A percentile compares a stretch with the other conserved stretches of the same genome.
Evolutionary conservation across 2,888 invertebrate species (phyloP).

Genomic region (Escarpia spicata): DNA sequence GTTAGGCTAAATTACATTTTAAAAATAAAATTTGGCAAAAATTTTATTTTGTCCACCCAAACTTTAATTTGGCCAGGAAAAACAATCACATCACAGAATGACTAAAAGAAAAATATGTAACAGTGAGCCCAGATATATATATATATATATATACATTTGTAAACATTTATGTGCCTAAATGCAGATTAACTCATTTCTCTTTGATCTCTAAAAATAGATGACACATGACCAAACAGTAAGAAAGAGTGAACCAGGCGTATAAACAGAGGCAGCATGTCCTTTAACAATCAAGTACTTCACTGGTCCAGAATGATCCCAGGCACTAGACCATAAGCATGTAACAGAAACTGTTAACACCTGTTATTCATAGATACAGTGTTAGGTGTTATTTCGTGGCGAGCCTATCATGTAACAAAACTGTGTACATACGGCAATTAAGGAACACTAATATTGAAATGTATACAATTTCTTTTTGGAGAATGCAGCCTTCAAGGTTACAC

Average conservation of each 20-base stretch:
- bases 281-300: background rate
- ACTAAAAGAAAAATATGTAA: too few relatives aligned
- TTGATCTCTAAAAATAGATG: background rate
- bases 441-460: background rate
- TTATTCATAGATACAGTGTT: background rate
- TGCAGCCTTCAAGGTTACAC: background rate
- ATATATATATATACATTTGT: too few relatives aligned
- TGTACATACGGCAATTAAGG: background rate
- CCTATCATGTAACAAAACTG: background rate
- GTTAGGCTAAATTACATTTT: too few relatives aligned
- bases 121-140: too few relatives aligned
- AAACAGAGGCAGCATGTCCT: background rate
- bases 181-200: background rate
- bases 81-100: too few relatives aligned
- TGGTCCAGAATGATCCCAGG: background rate
- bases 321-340: background rate
- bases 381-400: too few relatives aligned
- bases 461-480: background rate
- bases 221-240: background rate
- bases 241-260: too few relatives aligned
- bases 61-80: too few relatives aligned
- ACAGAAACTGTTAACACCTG: background rate
- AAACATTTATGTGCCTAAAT: background rate
- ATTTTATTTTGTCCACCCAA: too few relatives aligned
- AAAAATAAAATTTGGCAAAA: too few relatives aligned